Base-by-base conservation (phyloP, 2,888 invertebrate species). In the Philopedon plagiatum region DNA sequence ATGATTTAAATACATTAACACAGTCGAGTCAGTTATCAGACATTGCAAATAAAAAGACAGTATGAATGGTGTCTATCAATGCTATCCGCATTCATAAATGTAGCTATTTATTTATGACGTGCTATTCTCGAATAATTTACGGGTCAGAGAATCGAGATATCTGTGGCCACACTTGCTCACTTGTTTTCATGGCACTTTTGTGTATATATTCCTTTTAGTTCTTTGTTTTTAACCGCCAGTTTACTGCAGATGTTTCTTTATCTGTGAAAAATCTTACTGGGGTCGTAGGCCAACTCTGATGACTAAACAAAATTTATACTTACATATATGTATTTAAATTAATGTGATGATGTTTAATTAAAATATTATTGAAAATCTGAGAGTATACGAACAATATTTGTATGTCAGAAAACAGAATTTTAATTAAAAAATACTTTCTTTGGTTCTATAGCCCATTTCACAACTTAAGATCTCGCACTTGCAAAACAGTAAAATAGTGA, bases 81-180 rank as follows among this genome's bases (percentile, higher is more conserved):
- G 78, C 78, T 77, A 79, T 80, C 80, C 81, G 80, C 83, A 84
- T 83, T 84, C 84, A 84, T 84, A 84, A 84, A 83, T 81, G 82
- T 83, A 79, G 23, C 83, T 81, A 82, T 83, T 83, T 83, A 84
- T 85, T 85, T 85, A 85, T 83, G 85, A 82, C 82, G 83, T 85
- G 83, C 83, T 82, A 83, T 84, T 83, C 81, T 81, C 80, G 81
- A 82, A 84, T 85, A 84, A 85, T 84, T 84, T 83, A 84, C 84
- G 84, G 85, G 85, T 85, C 85, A 84, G 79, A 81, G 82, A 78
- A 79, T 80, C 78, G 77, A 80, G 83, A 83, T 83, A 83, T 78
- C 80, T 76, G 74, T 76, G 80, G 79, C 79, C 80, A 79, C 81
- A 79, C 80, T 80, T 77, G 78, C 74, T 76, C 75, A 72, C 75